Evolutionary conservation across 2,797 vertebrate species (phyloP), one percentile per base, ranked within the genome.

Genomic region (Microctenopoma lineatum): DNA sequence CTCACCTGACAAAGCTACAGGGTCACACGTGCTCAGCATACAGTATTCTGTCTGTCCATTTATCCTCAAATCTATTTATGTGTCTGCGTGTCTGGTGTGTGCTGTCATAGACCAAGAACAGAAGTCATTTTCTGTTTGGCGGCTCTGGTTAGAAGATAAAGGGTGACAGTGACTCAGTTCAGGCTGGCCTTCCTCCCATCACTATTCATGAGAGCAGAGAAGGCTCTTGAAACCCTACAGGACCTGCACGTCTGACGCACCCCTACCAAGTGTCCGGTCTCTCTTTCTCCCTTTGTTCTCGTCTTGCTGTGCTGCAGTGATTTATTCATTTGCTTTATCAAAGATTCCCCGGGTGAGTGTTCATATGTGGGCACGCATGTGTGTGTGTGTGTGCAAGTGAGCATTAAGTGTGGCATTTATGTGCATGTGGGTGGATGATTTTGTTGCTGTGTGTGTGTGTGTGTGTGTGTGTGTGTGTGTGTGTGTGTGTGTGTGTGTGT

Each of bases 261-360:
- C 74, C 75, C 80, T 74, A 66, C 51, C 50, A 6, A 66, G 59
- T 62, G 77, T 66, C 74, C 73, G 70, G 77, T 34, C 32, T 29
- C 27, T 53, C 72, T 64, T 74, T 29, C 27, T 34, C 32, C 55
- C 73, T 64, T 74, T 86, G 73, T 83, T 73, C 59, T 74, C 10
- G 45, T 81, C 78, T 77, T 73, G 80, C 86, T 86, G 66, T 79
- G 76, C 73, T 70, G 73, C 66, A 71, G 69, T 74, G 80, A 86
- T 88, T 90, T 87, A 90, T 90, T 84, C 74, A 89, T 89, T 89
- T 87, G 77, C 80, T 75, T 44, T 84, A 91, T 90, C 84, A 88
- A 89, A 89, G 81, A 83, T 83, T 86, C 75, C 84, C 81, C 18
- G 18, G 65, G 79, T 89, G 81, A 59, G 80, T 34, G 66, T 60